Evolutionary conservation across 2,113 vertebrate genomes (phyloP), one percentile per base, ranked within the genome.

Genomic region (Pelodiscus sinensis): DNA sequence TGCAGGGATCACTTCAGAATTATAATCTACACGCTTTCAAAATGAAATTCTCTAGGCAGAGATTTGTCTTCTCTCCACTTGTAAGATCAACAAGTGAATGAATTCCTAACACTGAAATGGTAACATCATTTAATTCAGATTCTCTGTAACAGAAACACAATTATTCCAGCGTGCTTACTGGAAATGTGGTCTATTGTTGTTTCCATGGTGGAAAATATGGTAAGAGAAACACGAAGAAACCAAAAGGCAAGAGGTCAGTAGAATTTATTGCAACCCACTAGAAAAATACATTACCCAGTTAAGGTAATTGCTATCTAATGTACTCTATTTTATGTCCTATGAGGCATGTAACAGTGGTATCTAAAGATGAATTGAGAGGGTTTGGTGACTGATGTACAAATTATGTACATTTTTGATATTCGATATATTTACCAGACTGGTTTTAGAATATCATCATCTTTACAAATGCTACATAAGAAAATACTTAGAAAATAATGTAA

Each of bases 1-100:
- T 88, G 85, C 81, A 81, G 81, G 92, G 94, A 93, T 78, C 57
- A 44, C 44, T 38, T 94, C 89, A 84, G 85, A 93, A 84, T 92
- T 90, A 87, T 54, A 89, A 78, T 65, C 82, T 81, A 54, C 81
- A 89, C 31, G 77, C 5, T 80, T 93, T 95, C 65, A 68, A 93
- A 68, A 54, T 93, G 78, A 35, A 96, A 82, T 9, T n/a, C 62
- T 62, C 56, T 38, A 82, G 44, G 56, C n/a, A 82, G 3, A 86
- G 84, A 81, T 94, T 89, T 55, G 79, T 85, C 55, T 91, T 52
- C 50, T 96, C 89, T 94, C 65, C 54, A n/a, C 35, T 91, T 86
- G 92, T 73, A 91, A 95, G 85, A 86, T 87, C 82, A 95, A 27
- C 12, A 86, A 93, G 78, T 85, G 44, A 60, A 81, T 84, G 58